Base-by-base conservation (phyloP, 1,140 invertebrate genomes). In the Metaphire vulgaris region DNA sequence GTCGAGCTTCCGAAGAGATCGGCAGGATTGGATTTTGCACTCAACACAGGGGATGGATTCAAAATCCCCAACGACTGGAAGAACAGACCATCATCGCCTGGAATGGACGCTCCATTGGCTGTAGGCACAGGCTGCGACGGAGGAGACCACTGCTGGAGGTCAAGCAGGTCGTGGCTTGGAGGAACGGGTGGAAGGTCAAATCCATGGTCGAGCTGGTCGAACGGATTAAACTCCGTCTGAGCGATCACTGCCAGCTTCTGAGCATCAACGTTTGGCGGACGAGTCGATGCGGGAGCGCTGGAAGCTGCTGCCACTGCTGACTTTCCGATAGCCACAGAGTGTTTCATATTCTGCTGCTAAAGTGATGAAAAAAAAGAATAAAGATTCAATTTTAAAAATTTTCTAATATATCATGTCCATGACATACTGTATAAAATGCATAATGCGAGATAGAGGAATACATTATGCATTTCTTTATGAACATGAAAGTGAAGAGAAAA, bases 1-100 rank as follows among this genome's bases (percentile, higher is more conserved):
- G n/a, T n/a, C n/a, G n/a, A n/a, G n/a, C n/a, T n/a, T n/a, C 41
- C 41, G 41, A 56, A 56, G 41, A 56, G 41, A 56, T 56, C 41
- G 41, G 21, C 41, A 12, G 6, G 6, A 21, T 56, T 56, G 41
- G 6, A 6, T 56, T 21, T 21, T 6, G 41, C 41, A 56, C 21
- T 56, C 41, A 21, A 6, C 6, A 56, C 41, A 21, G 41, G 41
- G 41, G 41, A 56, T 21, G 41, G 6, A 21, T 56, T 56, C 41
- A 56, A 56, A 6, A 6, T 6, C 6, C 6, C 6, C 41, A 56
- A 6, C 6, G 6, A 12, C 6, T 6, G 21, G 6, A 56, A 12
- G 21, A 56, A 56, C 6, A 56, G 41, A 56, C 21, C 41, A 21
- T 56, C 41, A 21, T 56, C 41, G 6, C 6, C 21, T 56, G 41